phyloP scores from a whole-genome alignment of 2,113 vertebrate genomes.

The Indicator maculatus region DNA sequence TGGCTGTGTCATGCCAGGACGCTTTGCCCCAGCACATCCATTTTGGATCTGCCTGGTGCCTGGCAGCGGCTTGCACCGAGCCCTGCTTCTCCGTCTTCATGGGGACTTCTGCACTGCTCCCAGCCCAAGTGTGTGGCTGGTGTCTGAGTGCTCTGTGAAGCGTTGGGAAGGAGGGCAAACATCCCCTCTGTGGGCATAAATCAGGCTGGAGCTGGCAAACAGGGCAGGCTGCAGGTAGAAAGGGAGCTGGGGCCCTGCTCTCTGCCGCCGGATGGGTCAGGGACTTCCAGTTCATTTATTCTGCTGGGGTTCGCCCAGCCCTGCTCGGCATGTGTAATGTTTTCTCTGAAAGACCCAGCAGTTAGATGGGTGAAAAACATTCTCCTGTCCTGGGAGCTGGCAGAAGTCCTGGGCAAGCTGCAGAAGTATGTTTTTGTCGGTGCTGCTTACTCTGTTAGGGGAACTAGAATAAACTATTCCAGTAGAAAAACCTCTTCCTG shows the following conservation, averaged over 20 bases:
- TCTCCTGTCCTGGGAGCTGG: constrained; percentile 52
- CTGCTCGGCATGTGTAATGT: constrained; percentile 33
- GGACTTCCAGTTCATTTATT: constrained; percentile 47
- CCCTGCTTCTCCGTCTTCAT: background rate
- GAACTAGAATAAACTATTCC: constrained; percentile 41
- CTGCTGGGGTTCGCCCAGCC: constrained; percentile 3
- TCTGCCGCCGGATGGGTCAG: background rate
- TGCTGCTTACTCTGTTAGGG: constrained; percentile 27
- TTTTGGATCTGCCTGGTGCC: accelerated
- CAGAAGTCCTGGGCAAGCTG: constrained; percentile 56
- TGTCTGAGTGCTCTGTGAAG: background rate
- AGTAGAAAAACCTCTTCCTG: constrained; percentile 48
- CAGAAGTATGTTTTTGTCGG: constrained; percentile 58
- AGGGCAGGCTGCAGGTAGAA: background rate
- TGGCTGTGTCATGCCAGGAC: background rate
- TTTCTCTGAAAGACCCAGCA: constrained; percentile 36
- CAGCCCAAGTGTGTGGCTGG: accelerated
- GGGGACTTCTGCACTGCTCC: accelerated
- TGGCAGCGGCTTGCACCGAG: accelerated
- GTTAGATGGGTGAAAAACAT: constrained; percentile 44
- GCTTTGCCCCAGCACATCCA: background rate
- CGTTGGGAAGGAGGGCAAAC: background rate
- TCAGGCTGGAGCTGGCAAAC: background rate
- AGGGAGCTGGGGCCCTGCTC: constrained; percentile 16
- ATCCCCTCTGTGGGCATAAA: background rate